Conservation (phyloP, 2,113 vertebrate genomes). For the Austrofundulus limnaeus region DNA sequence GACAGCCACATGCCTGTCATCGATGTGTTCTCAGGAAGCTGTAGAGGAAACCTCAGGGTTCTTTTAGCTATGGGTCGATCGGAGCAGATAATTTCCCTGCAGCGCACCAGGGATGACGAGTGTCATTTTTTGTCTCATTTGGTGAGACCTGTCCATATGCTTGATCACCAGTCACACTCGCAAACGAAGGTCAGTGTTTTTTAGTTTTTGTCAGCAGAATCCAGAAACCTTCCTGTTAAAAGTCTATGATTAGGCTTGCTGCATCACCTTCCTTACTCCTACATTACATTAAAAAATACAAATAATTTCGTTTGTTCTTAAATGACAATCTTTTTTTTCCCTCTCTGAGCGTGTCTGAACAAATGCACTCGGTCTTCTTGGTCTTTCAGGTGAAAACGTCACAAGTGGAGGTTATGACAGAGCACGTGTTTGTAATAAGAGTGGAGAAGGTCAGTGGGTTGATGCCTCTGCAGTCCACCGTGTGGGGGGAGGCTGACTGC, state of each 20-base stretch:
- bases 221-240: no score
- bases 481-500: conserved; percentile 98
- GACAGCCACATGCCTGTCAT: conserved; percentile 88
- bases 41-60: conserved; percentile 85
- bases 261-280: background rate
- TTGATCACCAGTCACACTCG: conserved; percentile 75
- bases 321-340: no score
- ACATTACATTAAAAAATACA: background rate
- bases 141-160: conserved; percentile 79
- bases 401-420: conserved; percentile 67
- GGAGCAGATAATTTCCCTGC: conserved; percentile 85
- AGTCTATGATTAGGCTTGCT: background rate
- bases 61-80: conserved; percentile 89
- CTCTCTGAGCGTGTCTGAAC: background rate
- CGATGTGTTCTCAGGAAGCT: conserved; percentile 86
- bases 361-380: background rate
- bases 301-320: background rate
- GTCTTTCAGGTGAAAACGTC: conserved; percentile 58
- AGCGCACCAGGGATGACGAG: conserved; percentile 83
- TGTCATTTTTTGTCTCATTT: conserved; percentile 36
- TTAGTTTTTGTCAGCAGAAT: no score
- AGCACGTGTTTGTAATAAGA: conserved; percentile 88
- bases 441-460: conserved; percentile 87
- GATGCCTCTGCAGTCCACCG: conserved; percentile 87
- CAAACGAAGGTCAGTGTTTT: conserved; percentile 61